A percentile compares a stretch with the other conserved stretches of the same genome.
Conservation (phyloP, 2,113 vertebrate genomes). For the Pseudonaja textilis region DNA sequence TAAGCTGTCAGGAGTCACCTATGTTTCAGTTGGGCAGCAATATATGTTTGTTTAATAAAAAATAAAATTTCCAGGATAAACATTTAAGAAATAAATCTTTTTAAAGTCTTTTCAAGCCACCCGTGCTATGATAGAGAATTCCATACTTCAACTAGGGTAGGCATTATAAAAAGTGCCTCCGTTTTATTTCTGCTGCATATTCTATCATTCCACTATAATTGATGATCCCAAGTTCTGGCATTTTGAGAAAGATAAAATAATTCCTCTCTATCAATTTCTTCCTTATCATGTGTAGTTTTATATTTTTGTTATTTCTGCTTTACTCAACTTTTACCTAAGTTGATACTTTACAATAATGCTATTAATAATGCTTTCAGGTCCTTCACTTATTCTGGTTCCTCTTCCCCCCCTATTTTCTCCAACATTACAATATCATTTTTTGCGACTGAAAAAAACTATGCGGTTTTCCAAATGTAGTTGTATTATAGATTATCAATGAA, state of each 20-base stretch:
- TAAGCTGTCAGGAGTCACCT: neutral
- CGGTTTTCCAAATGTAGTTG: neutral
- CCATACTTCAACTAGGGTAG: neutral
- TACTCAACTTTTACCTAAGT: neutral
- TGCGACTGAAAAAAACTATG: neutral
- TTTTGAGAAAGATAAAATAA: neutral
- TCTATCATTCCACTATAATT: neutral
- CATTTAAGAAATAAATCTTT: neutral
- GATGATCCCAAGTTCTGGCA: neutral
- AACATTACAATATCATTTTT: neutral
- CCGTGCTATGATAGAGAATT: neutral
- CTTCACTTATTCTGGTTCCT: neutral
- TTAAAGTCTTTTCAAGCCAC: neutral
- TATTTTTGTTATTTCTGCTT: neutral
- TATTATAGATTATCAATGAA: neutral
- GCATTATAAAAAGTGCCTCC: neutral
- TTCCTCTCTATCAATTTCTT: neutral
- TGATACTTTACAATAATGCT: neutral
- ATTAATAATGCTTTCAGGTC: neutral
- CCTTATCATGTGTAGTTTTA: neutral
- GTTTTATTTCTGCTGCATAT: neutral
- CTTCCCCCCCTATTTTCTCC: too few relatives aligned
- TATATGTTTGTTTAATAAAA: neutral
- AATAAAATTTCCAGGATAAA: neutral
- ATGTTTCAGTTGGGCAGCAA: neutral